Base-by-base conservation (phyloP, 2,797 vertebrate genomes). In the Anguilla marmorata region DNA sequence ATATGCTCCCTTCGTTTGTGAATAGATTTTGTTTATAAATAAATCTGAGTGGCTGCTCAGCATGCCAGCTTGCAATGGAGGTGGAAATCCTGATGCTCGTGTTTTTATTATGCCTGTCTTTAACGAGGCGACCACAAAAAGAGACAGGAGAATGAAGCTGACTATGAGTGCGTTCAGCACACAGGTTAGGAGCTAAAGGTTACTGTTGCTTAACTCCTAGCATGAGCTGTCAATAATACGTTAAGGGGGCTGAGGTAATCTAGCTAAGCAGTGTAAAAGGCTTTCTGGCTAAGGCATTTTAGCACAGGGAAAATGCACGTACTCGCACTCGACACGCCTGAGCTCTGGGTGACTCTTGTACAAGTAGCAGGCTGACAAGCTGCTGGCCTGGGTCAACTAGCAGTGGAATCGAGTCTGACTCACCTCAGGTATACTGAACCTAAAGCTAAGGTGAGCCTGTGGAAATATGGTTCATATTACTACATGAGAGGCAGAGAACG, bases 1-100 rank as follows among this genome's bases (percentile, higher is more conserved):
- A 19, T 45, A 41, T 6, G 33, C 41, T 79, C 14, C 33, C 16
- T 37, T 41, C 74, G 2, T 79, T 79, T 79, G 74, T 79, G 74
- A 45, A 45, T 79, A 79, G 74, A 37, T 79, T 41, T 41, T 37
- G 74, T 79, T 79, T 41, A 79, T 79, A 79, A 79, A 79, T 79
- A 79, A 41, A 37, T 76, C 6, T 45, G 33, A 21, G 33, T 37
- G 8, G 16, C 45, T 19, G 74, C 33, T 79, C 33, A 5, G 41
- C 41, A 45, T 0, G 16, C 16, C 33, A 16, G 33, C 33, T 76
- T 76, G 14, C 21, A 12, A 19, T 41, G 74, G 37, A 79, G 33
- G 33, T 41, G 74, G 74, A 79, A 79, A 41, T 41, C 74, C 33
- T 19, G 74, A 79, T 21, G 12, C 33, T 21, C 16, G 33, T 24